Conservation (phyloP, 2,797 vertebrate genomes). For the Leptoclinus maculatus region DNA sequence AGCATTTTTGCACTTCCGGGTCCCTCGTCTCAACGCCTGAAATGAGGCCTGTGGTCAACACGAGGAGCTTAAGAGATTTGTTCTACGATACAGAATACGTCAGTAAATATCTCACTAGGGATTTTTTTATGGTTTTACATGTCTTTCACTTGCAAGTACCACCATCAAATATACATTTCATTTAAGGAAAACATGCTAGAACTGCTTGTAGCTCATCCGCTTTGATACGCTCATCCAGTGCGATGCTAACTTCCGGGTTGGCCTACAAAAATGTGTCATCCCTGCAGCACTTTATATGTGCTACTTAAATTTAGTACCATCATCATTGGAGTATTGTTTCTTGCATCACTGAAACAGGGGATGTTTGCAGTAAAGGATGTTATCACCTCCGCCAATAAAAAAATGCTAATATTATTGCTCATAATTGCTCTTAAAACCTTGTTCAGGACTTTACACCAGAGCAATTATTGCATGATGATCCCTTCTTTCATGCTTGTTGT, state of each 20-base stretch:
- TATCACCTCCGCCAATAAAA: slow-evolving; percentile 82
- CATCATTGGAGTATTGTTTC: slow-evolving; percentile 5
- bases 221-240: not conserved
- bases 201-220: not conserved
- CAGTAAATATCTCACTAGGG: not conserved
- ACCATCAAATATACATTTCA: no score
- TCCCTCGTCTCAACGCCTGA: not conserved
- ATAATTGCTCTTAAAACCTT: slow-evolving; percentile 92
- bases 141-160: no score
- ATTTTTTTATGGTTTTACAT: not conserved
- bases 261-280: not conserved
- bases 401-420: slow-evolving; percentile 89
- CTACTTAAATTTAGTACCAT: not conserved
- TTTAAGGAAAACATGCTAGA: no score
- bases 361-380: slow-evolving; percentile 80
- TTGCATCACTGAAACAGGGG: slow-evolving; percentile 27
- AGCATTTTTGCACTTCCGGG: not conserved
- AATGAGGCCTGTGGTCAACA: not conserved
- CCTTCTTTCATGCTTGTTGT: slow-evolving; percentile 87
- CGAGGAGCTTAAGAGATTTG: not conserved
- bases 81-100: not conserved
- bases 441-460: slow-evolving; percentile 86
- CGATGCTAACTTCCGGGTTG: not conserved
- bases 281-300: not conserved
- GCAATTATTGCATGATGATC: slow-evolving; percentile 87